Conservation (phyloP, 2,888 invertebrate species). For the Hololepta plana region DNA sequence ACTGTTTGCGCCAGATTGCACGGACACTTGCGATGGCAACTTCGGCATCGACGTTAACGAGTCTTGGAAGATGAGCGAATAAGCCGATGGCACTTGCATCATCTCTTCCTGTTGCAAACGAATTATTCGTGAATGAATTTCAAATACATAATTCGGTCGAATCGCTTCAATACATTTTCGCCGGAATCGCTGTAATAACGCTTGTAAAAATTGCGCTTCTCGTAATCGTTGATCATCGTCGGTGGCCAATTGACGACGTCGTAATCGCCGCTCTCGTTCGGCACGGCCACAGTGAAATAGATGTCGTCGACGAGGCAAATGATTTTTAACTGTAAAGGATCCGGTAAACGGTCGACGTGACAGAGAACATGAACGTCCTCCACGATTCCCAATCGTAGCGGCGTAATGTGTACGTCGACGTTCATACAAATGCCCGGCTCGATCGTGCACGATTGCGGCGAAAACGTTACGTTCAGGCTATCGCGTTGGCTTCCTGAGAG, state of each 20-base stretch:
- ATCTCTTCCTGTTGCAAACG: too few relatives aligned
- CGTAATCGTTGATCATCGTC: too few relatives aligned
- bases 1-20: too few relatives aligned
- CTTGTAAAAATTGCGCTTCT: too few relatives aligned
- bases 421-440: slow-evolving; percentile 12
- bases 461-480: slow-evolving; percentile 16
- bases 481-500: slow-evolving; percentile 18
- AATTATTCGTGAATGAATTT: too few relatives aligned
- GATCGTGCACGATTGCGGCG: slow-evolving; percentile 12
- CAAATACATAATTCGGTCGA: too few relatives aligned
- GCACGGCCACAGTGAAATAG: slow-evolving; percentile 21
- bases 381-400: slow-evolving; percentile 20
- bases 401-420: slow-evolving; percentile 17
- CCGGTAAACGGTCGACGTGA: slow-evolving; percentile 15
- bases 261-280: slow-evolving; percentile 12
- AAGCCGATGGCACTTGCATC: too few relatives aligned
- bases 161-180: too few relatives aligned
- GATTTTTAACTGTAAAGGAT: slow-evolving; percentile 18
- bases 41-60: too few relatives aligned
- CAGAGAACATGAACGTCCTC: slow-evolving; percentile 23
- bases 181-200: too few relatives aligned
- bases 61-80: too few relatives aligned
- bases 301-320: slow-evolving; percentile 22
- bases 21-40: too few relatives aligned
- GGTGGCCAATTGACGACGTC: slow-evolving; percentile 16